Evolutionary conservation across 2,797 vertebrate species (phyloP).

Genomic region (Adelosebastes latens): DNA sequence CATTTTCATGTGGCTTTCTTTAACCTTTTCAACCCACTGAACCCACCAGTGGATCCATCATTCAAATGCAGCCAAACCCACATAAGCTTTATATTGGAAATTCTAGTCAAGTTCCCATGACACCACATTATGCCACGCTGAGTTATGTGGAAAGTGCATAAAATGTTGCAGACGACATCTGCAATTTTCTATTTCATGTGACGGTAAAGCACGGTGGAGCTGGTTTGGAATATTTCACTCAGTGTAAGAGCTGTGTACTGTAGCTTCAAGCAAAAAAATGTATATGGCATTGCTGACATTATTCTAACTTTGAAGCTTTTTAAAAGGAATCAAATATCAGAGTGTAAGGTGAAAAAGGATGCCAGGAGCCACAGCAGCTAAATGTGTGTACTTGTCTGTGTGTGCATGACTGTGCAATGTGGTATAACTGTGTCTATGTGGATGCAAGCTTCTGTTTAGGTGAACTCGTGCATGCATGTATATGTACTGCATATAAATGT

Average conservation of each 20-base stretch:
- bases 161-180: slow-evolving; percentile 39
- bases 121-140: slow-evolving; percentile 29
- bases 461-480: background rate
- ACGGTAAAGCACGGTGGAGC: slow-evolving; percentile 13
- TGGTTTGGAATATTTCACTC: slow-evolving; percentile 31
- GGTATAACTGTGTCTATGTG: background rate
- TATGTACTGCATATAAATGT: background rate
- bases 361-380: slow-evolving; percentile 20
- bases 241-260: background rate
- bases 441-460: background rate
- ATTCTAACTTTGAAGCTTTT: slow-evolving; percentile 41
- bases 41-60: slow-evolving; percentile 22
- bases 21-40: slow-evolving; percentile 48
- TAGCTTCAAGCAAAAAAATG: slow-evolving; percentile 32
- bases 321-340: slow-evolving; percentile 31
- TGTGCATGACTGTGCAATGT: too few species aligned
- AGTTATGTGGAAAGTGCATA: slow-evolving; percentile 23
- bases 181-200: slow-evolving; percentile 44
- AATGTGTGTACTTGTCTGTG: background rate
- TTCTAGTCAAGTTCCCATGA: slow-evolving; percentile 45
- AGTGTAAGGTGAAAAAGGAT: slow-evolving; percentile 19
- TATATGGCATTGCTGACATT: background rate
- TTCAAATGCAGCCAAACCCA: slow-evolving; percentile 20
- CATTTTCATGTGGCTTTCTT: slow-evolving; percentile 27
- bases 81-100: slow-evolving; percentile 16